Conservation (phyloP, 2,113 vertebrate species). For the Oreotrochilus melanogaster region DNA sequence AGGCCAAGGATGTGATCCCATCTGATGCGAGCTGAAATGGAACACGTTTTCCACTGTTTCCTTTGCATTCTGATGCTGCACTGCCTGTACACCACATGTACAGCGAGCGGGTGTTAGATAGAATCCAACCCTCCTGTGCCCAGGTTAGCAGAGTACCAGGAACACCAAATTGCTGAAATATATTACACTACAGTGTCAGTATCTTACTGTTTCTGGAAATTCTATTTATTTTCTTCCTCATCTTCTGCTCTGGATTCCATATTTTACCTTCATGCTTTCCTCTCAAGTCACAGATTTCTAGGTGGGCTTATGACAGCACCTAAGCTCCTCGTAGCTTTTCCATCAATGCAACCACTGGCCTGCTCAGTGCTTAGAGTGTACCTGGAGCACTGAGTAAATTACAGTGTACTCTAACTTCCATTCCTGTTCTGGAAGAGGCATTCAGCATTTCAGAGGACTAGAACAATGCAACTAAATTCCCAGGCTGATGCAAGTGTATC, state of each 20-base stretch:
- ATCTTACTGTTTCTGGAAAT: neutral
- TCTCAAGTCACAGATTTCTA: neutral
- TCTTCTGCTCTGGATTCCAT: neutral
- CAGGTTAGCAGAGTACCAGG: neutral
- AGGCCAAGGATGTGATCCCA: neutral
- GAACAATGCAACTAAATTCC: neutral
- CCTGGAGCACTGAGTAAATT: neutral
- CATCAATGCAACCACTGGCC: neutral
- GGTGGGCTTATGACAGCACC: neutral
- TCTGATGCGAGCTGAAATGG: neutral
- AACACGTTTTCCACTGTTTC: rapidly evolving
- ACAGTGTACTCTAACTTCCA: neutral
- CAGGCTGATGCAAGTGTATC: neutral
- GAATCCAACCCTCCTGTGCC: neutral
- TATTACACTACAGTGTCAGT: neutral
- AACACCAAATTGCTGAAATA: neutral
- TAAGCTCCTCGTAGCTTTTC: neutral
- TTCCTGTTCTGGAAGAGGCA: neutral
- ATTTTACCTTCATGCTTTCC: neutral
- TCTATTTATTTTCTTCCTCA: neutral
- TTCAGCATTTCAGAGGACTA: neutral
- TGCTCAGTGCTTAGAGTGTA: neutral
- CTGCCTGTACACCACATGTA: neutral
- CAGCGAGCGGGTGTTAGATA: neutral
- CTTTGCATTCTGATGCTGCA: neutral